A percentile compares a stretch with the other conserved stretches of the same genome.
Conservation (phyloP, 2,888 invertebrate genomes). For the Notodonta ziczac region DNA sequence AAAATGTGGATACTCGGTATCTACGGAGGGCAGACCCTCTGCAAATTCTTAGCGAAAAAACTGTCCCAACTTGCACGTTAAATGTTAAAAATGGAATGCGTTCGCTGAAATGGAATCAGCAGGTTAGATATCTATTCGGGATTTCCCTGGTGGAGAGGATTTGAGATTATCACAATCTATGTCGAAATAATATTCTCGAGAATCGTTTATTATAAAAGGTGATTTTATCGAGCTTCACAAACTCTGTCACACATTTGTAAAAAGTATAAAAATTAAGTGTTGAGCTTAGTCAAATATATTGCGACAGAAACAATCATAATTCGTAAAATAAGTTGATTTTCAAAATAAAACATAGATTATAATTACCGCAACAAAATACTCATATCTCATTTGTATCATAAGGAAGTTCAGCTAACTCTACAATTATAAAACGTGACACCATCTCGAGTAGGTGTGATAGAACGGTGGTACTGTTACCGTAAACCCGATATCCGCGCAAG, state of each 20-base stretch:
- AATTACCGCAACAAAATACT: constrained; percentile 7
- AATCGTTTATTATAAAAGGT: too few relatives aligned
- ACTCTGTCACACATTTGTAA: too few relatives aligned
- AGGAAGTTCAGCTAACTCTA: background rate
- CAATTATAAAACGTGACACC: background rate
- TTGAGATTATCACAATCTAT: too few relatives aligned
- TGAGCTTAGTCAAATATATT: too few relatives aligned
- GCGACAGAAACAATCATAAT: too few relatives aligned
- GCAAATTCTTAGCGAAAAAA: constrained; percentile 43
- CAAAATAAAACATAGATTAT: background rate
- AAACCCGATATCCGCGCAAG: constrained; percentile 26
- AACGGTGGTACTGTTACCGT: constrained; percentile 4
- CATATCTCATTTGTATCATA: background rate
- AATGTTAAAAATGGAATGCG: constrained; percentile 32
- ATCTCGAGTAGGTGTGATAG: background rate
- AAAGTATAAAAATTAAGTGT: too few relatives aligned
- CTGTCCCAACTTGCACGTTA: constrained; percentile 21
- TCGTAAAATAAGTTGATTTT: too few relatives aligned
- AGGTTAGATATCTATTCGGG: constrained; percentile 9
- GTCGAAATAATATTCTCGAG: too few relatives aligned
- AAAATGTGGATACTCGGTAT: constrained; percentile 51
- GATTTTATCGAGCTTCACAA: too few relatives aligned
- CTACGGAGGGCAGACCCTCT: constrained; percentile 29
- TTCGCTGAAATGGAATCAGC: constrained; percentile 20
- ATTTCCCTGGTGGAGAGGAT: too few relatives aligned